Base-by-base conservation (phyloP, 2,888 invertebrate genomes). In the Scaptomyza polygonia region DNA sequence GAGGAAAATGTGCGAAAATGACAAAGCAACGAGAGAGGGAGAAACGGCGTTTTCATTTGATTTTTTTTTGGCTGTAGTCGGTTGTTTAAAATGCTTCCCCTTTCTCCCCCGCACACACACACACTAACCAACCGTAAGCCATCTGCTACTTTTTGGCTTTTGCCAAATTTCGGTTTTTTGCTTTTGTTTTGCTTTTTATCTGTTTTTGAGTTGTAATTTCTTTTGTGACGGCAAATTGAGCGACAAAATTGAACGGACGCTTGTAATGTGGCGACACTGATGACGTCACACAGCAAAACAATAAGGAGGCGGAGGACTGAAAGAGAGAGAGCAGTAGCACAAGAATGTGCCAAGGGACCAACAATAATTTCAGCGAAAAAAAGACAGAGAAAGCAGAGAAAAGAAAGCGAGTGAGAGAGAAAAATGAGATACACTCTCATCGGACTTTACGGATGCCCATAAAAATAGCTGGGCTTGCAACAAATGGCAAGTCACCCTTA, bases 181-280 rank as follows among this genome's bases (percentile, higher is more conserved):
- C 16, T 14, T 8, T 7, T 39, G 21, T 27, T 42, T 25, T 54
- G 25, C 87, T 82, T 82, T 82, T 82, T 87, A 82, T 82, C 87
- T 81, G 68, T 79, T 86, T 69, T 77, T 83, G 72, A 83, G 80
- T 62, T 54, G 78, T 81, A 81, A 81, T 87, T 87, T 70, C 87
- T 81, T 72, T 81, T 76, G 86, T 86, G 80, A 69, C 72, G 79
- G 78, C 81, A 82, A 82, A 82, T 82, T 86, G 87, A 86, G 84
- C 86, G 75, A 69, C 65, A 70, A 83, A 80, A 80, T 67, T 63
- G 62, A 68, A 77, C 58, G 67, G 70, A 76, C 64, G 61, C 34
- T 61, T 25, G 48, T 40, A 54, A 72, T 58, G 67, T 69, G 69
- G 56, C 55, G 57, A 45, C 39, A 32, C 39, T 21, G 44, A 27